Conservation (phyloP, 1,140 invertebrate genomes). For the Heliconius eleuchia region DNA sequence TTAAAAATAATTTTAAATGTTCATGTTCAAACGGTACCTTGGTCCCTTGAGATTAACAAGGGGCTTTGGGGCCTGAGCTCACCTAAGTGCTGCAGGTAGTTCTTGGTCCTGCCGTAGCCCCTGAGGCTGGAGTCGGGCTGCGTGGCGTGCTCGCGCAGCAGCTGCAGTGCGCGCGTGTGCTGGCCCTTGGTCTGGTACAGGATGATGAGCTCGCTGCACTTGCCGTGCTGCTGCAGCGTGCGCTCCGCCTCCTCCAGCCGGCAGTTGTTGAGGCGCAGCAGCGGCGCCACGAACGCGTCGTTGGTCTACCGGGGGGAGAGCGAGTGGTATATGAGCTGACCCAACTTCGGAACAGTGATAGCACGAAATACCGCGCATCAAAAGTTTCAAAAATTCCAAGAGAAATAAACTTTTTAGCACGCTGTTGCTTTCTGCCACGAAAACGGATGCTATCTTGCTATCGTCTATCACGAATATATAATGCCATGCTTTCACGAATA, state of each 20-base stretch:
- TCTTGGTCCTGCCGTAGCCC: conserved; percentile 91
- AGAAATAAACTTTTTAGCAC: too few relatives aligned
- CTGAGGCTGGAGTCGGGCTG: conserved; percentile 89
- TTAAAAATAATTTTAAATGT: too few relatives aligned
- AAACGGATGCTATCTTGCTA: too few relatives aligned
- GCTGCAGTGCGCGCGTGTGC: conserved; percentile 94
- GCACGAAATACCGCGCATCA: too few relatives aligned
- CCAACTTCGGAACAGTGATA: too few relatives aligned
- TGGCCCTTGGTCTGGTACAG: conserved; percentile 96
- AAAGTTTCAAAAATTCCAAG: too few relatives aligned
- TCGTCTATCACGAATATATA: too few relatives aligned
- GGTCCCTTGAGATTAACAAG: too few relatives aligned
- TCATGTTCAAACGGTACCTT: too few relatives aligned
- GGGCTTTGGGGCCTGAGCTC: conserved; percentile 28
- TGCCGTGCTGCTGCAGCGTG: conserved; percentile 92
- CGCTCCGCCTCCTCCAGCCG: conserved; percentile 96
- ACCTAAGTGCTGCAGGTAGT: conserved; percentile 96
- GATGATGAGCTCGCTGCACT: conserved; percentile 96
- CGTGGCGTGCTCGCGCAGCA: conserved; percentile 91
- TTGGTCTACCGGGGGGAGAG: conserved; percentile 86
- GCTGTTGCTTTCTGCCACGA: too few relatives aligned
- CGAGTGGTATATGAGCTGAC: too few relatives aligned
- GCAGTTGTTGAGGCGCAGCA: conserved; percentile 96
- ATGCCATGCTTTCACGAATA: too few relatives aligned
- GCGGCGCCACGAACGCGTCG: conserved; percentile 94